A percentile compares a stretch with the other conserved stretches of the same genome.
Evolutionary conservation across 2,797 vertebrate genomes (phyloP).

Genomic region (Halcyon smyrnensis): DNA sequence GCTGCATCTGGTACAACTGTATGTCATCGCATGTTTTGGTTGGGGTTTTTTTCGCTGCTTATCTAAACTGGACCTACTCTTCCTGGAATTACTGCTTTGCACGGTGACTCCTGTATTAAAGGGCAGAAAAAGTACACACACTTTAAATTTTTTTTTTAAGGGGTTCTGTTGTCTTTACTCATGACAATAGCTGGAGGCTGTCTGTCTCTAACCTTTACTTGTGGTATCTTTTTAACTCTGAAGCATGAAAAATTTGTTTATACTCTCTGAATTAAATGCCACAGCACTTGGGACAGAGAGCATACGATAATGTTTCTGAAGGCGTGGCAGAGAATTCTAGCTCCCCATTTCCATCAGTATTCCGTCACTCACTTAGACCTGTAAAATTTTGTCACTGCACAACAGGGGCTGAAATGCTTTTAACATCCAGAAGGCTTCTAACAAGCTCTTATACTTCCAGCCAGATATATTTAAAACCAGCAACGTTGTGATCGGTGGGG

Average conservation of each 20-base stretch:
- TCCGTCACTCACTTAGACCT: neutral
- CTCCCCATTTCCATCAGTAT: neutral
- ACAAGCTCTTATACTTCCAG: neutral
- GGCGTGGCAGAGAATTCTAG: neutral
- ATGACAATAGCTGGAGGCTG: neutral
- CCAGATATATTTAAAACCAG: neutral
- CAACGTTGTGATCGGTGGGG: neutral
- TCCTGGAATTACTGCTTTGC: neutral
- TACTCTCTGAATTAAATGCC: neutral
- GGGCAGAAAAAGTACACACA: neutral
- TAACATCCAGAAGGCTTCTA: neutral
- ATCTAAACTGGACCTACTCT: neutral
- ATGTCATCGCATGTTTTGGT: neutral
- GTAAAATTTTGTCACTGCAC: neutral
- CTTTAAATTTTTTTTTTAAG: neutral
- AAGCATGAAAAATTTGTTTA: neutral
- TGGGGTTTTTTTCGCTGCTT: neutral
- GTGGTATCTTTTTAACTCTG: neutral
- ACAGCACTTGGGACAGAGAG: neutral
- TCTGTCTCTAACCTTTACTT: neutral
- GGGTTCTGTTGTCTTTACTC: neutral
- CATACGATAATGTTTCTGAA: neutral
- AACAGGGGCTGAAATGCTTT: neutral
- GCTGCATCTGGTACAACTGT: neutral
- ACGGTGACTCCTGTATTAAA: neutral